A percentile compares a stretch with the other conserved stretches of the same genome.
phyloP scores from a whole-genome alignment of 1,140 invertebrate genomes.

The Tachypleus tridentatus region DNA sequence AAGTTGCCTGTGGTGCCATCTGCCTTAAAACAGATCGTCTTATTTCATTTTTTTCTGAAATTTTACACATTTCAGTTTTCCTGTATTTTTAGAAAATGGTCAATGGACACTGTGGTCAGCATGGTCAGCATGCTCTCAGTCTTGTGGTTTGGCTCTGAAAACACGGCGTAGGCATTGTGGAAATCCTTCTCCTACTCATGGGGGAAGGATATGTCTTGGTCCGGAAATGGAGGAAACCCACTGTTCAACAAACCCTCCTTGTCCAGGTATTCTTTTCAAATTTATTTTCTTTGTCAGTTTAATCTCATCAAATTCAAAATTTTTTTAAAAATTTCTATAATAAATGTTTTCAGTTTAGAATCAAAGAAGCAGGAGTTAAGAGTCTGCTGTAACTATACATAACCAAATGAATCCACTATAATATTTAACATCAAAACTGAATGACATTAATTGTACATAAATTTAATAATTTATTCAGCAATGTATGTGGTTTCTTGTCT shows the following conservation, averaged over 20 bases:
- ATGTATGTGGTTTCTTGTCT: no score
- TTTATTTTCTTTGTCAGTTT: not conserved
- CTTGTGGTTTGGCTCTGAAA: conserved; percentile 49
- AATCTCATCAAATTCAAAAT: not conserved
- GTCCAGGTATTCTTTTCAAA: not conserved
- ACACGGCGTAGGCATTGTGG: conserved; percentile 46
- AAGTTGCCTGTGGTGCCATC: no score
- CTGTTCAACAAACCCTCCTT: conserved; percentile 53
- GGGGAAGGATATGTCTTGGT: conserved; percentile 45
- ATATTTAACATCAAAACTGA: no score
- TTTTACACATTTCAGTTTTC: not conserved
- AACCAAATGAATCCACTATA: no score
- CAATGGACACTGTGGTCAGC: conserved; percentile 36
- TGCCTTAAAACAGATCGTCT: no score
- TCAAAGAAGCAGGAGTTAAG: no score
- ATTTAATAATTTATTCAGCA: no score
- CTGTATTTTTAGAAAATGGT: conserved; percentile 15
- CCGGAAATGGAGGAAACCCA: conserved; percentile 39
- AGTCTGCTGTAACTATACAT: no score
- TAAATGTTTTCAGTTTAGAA: no score
- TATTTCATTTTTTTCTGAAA: no score
- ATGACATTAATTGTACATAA: no score
- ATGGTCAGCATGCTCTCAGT: conserved; percentile 35
- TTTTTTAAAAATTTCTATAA: no score
- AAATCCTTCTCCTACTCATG: conserved; percentile 65